These are phyloP conservation scores for Chaetorhynchus papuensis DNA, from an alignment of 2,113 vertebrate genomes.

Conservation along the genomic window DNA sequence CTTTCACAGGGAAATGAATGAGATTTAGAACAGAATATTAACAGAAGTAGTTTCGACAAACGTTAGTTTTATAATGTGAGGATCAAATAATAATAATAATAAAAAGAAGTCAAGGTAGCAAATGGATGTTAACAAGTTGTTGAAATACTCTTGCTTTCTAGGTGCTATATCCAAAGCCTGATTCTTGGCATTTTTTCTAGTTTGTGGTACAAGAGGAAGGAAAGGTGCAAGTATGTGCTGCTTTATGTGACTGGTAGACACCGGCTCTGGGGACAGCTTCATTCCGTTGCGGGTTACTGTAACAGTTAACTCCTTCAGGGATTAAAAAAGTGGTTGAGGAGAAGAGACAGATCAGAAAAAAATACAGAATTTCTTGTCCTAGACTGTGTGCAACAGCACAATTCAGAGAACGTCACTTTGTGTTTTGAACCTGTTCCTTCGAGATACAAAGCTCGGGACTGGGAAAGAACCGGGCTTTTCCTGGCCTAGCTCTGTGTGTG, in stretches of 20 bases:
- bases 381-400: background rate
- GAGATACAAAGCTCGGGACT: rapidly evolving
- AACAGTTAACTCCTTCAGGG: background rate
- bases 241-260: background rate
- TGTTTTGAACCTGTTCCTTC: background rate
- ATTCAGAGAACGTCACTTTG: background rate
- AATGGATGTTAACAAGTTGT: background rate
- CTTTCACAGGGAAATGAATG: background rate
- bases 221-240: background rate
- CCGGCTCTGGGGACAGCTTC: background rate
- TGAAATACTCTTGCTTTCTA: background rate
- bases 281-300: background rate
- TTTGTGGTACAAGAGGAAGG: background rate
- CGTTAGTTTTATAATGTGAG: background rate
- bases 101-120: background rate
- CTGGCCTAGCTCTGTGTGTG: background rate
- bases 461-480: background rate
- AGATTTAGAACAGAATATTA: background rate
- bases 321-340: background rate
- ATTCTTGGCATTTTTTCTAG: background rate
- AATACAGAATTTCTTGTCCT: background rate
- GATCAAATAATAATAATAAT: background rate
- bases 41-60: background rate
- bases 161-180: background rate
- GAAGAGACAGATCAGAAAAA: background rate